Conservation (phyloP, 2,797 vertebrate genomes). For the Pseudocheirus occidentalis region DNA sequence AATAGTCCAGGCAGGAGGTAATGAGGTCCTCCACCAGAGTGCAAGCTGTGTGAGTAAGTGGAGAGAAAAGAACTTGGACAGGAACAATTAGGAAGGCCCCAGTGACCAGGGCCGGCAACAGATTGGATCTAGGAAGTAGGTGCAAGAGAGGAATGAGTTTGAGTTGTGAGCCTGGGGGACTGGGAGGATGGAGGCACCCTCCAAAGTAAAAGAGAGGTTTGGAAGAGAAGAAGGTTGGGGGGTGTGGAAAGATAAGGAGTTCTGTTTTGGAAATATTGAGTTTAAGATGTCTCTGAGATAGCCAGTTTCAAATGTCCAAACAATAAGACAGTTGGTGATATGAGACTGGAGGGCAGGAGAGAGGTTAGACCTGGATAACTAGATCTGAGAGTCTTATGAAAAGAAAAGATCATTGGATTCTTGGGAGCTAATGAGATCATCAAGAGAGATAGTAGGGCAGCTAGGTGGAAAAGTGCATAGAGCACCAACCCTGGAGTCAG, state of each 20-base stretch:
- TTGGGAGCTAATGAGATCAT: not conserved
- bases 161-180: not conserved
- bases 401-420: not conserved
- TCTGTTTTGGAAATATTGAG: not conserved
- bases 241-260: not conserved
- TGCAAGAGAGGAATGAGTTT: not conserved
- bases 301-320: not conserved
- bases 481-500: not conserved
- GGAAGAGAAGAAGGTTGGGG: not conserved
- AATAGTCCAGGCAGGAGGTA: not conserved
- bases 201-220: not conserved
- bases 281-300: not conserved
- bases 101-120: not conserved
- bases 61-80: not conserved
- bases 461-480: not conserved
- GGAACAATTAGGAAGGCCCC: not conserved
- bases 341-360: not conserved
- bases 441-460: not conserved
- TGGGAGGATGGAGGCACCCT: not conserved
- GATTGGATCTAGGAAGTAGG: not conserved
- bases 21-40: not conserved
- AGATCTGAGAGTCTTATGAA: not conserved
- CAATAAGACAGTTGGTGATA: not conserved
- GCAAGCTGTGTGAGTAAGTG: not conserved
- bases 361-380: not conserved